Conservation (phyloP, 2,113 vertebrate genomes). For the Triplophysa rosa region DNA sequence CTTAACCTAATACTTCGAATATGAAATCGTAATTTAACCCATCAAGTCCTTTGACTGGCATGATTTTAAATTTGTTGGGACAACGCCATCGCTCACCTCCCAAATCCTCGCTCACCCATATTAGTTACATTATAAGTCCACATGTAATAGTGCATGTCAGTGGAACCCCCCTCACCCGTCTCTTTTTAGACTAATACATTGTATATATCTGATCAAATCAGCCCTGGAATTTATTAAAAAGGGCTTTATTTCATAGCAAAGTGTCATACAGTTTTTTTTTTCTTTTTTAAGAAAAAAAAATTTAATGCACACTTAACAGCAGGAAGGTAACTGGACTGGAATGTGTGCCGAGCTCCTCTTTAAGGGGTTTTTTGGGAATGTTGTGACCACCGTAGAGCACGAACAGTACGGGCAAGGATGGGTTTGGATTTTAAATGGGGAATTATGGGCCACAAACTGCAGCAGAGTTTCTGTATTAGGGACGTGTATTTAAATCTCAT, state of each 20-base stretch:
- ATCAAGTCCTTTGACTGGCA: conserved; percentile 46
- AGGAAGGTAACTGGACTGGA: conserved; percentile 62
- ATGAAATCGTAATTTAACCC: conserved; percentile 52
- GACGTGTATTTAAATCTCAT: conserved; percentile 72
- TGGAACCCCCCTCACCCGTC: conserved; percentile 5
- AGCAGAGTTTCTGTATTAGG: conserved; percentile 70
- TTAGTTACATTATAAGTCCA: conserved; percentile 45
- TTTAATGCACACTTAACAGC: conserved; percentile 66
- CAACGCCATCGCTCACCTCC: not conserved
- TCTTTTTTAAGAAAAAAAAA: not conserved
- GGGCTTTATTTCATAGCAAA: conserved; percentile 34
- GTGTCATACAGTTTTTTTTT: conserved; percentile 27
- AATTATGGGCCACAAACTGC: conserved; percentile 79
- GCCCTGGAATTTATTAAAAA: conserved; percentile 33
- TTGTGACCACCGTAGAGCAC: conserved; percentile 70
- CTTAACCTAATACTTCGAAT: conserved; percentile 58
- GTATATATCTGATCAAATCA: conserved; percentile 30
- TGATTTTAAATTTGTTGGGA: conserved; percentile 52
- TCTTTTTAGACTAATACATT: not conserved
- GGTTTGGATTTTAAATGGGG: conserved; percentile 65
- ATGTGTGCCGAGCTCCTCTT: conserved; percentile 42
- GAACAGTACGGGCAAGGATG: conserved; percentile 65
- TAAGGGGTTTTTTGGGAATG: conserved; percentile 64
- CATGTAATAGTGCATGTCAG: conserved; percentile 44
- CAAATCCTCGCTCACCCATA: not conserved